These are phyloP conservation scores for Tragelaphus imberbis DNA, from an alignment of 2,113 vertebrate species.

Conservation along the genomic window DNA sequence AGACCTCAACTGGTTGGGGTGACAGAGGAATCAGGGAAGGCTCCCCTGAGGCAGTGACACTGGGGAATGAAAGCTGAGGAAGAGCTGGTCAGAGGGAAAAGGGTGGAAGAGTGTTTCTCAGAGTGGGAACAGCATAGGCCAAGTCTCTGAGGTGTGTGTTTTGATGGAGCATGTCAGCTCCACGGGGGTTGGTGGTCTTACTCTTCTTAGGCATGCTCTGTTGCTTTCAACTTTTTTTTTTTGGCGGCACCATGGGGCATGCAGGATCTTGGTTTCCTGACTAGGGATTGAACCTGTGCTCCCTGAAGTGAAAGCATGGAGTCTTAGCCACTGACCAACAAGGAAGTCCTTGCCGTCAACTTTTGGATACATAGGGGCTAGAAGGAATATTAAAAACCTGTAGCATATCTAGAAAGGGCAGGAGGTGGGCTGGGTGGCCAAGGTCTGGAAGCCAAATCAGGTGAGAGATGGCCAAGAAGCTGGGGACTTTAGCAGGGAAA, in stretches of 20 bases:
- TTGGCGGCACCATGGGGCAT: neutral
- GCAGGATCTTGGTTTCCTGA: neutral
- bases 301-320: neutral
- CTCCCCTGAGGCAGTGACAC: neutral
- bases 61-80: neutral
- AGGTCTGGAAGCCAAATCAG: neutral
- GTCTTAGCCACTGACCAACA: neutral
- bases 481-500: neutral
- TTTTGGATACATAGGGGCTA: neutral
- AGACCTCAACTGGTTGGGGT: neutral
- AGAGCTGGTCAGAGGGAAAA: neutral
- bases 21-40: neutral
- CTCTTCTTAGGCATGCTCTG: neutral
- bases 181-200: neutral
- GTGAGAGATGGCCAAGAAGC: neutral
- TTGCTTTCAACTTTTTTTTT: neutral
- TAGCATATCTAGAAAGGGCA: neutral
- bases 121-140: neutral
- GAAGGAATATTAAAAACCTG: neutral
- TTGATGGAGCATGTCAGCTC: neutral
- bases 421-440: no score
- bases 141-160: neutral
- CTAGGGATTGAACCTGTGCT: neutral
- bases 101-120: neutral
- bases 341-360: neutral